Percentiles rank a stretch among this genome's conserved stretches.
Evolutionary conservation across 2,797 vertebrate genomes (phyloP).

Genomic region (Peromyscus aztecus): DNA sequence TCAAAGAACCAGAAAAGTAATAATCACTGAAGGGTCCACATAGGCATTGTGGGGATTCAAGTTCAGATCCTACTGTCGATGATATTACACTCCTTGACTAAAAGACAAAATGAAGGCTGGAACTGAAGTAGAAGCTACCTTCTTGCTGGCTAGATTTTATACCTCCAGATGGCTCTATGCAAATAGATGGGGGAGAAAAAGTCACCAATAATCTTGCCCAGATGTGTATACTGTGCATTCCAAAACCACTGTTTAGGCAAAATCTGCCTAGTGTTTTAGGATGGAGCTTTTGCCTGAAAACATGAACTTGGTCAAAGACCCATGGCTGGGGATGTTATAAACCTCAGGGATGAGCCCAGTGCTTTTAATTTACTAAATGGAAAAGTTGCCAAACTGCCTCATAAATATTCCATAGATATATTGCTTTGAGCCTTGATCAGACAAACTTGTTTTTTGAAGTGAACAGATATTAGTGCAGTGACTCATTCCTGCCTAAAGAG

Average conservation of each 20-base stretch:
- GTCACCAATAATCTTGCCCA: not conserved
- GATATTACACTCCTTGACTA: not conserved
- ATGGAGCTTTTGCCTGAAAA: not conserved
- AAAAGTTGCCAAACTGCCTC: not conserved
- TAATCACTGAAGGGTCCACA: too few relatives aligned
- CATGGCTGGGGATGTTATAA: not conserved
- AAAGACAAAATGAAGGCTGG: not conserved
- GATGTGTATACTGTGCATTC: not conserved
- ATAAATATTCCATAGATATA: not conserved
- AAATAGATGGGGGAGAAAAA: not conserved
- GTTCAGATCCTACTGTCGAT: not conserved
- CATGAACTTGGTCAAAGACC: not conserved
- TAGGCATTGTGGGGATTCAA: not conserved
- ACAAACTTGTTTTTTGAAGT: not conserved
- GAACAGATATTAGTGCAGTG: not conserved
- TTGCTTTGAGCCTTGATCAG: not conserved
- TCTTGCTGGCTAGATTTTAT: not conserved
- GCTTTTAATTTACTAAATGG: not conserved
- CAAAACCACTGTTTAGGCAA: not conserved
- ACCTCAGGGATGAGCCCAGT: too few relatives aligned
- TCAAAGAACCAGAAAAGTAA: not conserved
- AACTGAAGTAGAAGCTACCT: not conserved
- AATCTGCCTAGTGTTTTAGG: not conserved
- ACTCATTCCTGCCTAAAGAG: not conserved
- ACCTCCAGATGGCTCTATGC: not conserved